Evolutionary conservation across 2,113 vertebrate species (phyloP).

Genomic region (Talpa occidentalis): DNA sequence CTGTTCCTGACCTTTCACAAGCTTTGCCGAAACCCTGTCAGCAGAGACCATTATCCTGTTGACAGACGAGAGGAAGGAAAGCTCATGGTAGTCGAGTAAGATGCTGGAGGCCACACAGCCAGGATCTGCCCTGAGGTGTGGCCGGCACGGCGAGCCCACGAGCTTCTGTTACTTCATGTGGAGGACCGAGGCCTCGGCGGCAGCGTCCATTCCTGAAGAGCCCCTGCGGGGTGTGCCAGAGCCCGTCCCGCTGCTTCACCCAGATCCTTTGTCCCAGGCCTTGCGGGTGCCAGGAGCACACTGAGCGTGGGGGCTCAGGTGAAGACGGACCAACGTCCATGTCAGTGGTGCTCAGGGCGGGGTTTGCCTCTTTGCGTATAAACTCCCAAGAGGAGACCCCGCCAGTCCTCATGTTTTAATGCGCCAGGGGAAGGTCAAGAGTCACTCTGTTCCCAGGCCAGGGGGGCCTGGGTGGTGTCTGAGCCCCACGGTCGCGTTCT

Average conservation of each 20-base stretch:
- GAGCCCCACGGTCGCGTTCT: neutral
- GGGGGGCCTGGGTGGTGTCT: neutral
- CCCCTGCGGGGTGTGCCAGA: rapidly evolving
- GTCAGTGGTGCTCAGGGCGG: rapidly evolving
- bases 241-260: too few species aligned
- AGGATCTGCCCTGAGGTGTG: neutral
- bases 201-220: neutral
- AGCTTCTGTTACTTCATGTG: neutral
- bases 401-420: neutral
- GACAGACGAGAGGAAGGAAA: neutral
- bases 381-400: neutral
- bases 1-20: neutral
- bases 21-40: neutral
- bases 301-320: rapidly evolving
- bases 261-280: neutral
- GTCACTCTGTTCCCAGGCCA: too few species aligned
- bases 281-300: rapidly evolving
- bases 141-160: neutral
- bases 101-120: neutral
- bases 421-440: too few species aligned
- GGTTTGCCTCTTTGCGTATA: neutral
- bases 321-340: neutral
- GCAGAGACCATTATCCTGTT: neutral
- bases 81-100: neutral
- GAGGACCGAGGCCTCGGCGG: neutral